Conservation (phyloP, 2,113 vertebrate genomes). For the Cynoglossus semilaevis region DNA sequence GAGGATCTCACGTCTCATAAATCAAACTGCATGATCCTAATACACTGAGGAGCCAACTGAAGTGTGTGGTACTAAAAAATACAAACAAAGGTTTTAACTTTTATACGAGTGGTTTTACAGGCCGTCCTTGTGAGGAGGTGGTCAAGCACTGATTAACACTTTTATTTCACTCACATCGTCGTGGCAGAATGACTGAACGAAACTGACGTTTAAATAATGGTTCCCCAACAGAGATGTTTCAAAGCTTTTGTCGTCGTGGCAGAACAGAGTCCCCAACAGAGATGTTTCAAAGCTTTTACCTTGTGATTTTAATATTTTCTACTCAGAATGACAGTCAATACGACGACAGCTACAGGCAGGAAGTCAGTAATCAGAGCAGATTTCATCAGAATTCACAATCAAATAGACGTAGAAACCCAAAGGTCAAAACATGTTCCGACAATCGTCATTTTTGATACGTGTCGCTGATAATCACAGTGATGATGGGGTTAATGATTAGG, state of each 20-base stretch:
- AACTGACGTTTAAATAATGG: constrained; percentile 28
- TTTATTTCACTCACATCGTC: constrained; percentile 26
- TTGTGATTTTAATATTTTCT: no score
- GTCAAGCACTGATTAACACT: constrained; percentile 27
- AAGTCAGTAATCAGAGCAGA: no score
- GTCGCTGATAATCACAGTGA: constrained; percentile 28
- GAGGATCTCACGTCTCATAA: constrained; percentile 31
- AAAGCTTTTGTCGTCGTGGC: no score
- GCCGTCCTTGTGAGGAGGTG: constrained; percentile 19
- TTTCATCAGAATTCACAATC: constrained; percentile 20
- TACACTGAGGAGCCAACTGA: constrained; percentile 28
- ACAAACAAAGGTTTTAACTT: constrained; percentile 50
- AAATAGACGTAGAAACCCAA: no score
- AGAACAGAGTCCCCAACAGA: no score
- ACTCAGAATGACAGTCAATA: no score
- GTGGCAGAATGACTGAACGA: constrained; percentile 16
- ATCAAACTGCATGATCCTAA: constrained; percentile 57
- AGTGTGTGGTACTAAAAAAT: constrained; percentile 40
- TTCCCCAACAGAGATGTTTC: no score
- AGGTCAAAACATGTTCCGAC: constrained; percentile 18
- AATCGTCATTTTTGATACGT: constrained; percentile 45
- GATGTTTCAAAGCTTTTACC: no score
- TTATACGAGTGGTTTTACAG: constrained; percentile 61
- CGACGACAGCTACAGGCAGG: no score
- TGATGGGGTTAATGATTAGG: constrained; percentile 1